These are phyloP conservation scores for Lacerta viridis DNA, from an alignment of 2,797 vertebrate species.

Conservation along the genomic window DNA sequence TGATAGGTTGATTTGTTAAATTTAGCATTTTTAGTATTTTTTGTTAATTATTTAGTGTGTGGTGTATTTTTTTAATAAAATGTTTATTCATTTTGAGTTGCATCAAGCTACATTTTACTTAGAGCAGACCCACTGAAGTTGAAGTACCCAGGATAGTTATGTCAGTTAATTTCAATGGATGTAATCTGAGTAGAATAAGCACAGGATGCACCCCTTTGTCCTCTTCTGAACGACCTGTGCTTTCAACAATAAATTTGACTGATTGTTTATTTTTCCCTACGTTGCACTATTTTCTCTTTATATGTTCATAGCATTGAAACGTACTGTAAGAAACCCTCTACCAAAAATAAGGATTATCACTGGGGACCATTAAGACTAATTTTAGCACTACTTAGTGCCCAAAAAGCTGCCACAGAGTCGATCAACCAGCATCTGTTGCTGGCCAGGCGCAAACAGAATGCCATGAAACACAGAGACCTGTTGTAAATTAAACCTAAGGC, in stretches of 20 bases:
- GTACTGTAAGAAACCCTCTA: not conserved
- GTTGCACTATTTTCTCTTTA: not conserved
- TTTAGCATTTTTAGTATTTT: not conserved
- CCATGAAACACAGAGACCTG: not conserved
- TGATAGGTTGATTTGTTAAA: not conserved
- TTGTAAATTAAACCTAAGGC: conserved; percentile 26
- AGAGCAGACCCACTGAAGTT: too few relatives aligned
- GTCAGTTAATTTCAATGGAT: too few relatives aligned
- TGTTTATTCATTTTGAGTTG: not conserved
- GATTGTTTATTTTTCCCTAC: not conserved
- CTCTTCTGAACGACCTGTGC: not conserved
- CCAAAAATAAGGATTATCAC: conserved; percentile 12
- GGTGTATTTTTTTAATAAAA: not conserved
- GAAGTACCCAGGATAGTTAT: too few relatives aligned
- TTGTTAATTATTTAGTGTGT: not conserved
- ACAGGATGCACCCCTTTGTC: not conserved
- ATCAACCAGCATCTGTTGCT: conserved; percentile 21
- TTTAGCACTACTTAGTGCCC: conserved; percentile 25
- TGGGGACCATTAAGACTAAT: conserved; percentile 23
- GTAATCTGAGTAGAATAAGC: too few relatives aligned
- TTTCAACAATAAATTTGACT: not conserved
- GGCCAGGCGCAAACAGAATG: not conserved
- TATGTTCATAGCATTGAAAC: not conserved
- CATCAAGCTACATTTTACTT: too few relatives aligned
- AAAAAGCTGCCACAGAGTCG: conserved; percentile 9